Evolutionary conservation across 2,113 vertebrate species (phyloP).

Genomic region (Ciconia maguari): DNA sequence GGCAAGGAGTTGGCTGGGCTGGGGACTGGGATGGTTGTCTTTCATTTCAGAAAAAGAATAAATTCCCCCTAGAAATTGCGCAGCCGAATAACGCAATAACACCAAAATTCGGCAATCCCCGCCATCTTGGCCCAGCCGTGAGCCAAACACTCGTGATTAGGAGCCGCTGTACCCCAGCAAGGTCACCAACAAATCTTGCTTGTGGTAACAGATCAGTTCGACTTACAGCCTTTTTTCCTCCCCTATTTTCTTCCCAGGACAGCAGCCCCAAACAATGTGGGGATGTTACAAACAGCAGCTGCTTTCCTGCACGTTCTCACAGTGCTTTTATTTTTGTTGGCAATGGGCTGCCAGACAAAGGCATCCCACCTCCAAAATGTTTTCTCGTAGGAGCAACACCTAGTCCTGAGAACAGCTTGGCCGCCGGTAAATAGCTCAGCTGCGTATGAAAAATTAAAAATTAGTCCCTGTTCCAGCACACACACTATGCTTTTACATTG

Average conservation of each 20-base stretch:
- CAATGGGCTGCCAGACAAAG: background rate
- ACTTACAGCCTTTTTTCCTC: background rate
- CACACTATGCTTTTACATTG: background rate
- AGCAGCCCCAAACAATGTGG: background rate
- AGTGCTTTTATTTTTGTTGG: background rate
- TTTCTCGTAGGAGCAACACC: background rate
- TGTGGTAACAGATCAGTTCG: background rate
- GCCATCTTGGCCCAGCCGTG: fast-evolving
- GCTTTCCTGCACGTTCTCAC: background rate
- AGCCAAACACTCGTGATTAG: background rate
- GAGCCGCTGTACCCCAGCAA: background rate
- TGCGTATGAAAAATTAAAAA: fast-evolving
- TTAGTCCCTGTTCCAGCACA: background rate
- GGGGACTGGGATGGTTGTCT: background rate
- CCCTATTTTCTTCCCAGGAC: background rate
- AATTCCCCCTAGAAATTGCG: background rate
- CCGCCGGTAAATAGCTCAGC: background rate
- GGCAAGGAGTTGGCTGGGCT: background rate
- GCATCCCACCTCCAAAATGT: background rate
- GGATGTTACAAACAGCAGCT: constrained; percentile 22
- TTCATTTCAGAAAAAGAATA: background rate
- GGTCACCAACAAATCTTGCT: background rate
- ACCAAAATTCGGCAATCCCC: background rate
- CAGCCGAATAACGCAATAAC: background rate
- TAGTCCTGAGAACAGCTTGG: background rate